A percentile compares a stretch with the other conserved stretches of the same genome.
Conservation (phyloP, 37 sponge, comb jelly and placozoan genomes). For the Aphrocallistes beatrix region DNA sequence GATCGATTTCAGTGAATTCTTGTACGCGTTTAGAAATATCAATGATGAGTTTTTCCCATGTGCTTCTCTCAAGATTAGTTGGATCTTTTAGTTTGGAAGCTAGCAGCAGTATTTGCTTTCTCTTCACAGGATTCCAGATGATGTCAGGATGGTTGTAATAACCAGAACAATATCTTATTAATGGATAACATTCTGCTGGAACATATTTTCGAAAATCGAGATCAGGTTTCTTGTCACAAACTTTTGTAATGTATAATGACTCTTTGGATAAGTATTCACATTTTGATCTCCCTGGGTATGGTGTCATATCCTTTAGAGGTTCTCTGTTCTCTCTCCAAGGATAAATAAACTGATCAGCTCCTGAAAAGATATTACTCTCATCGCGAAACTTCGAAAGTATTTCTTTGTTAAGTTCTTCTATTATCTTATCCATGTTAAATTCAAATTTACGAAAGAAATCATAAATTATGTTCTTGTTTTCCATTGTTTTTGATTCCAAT, state of each 20-base stretch:
- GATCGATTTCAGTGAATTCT: not conserved
- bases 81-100: not conserved
- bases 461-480: not conserved
- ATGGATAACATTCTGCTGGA: not conserved
- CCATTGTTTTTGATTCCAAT: not conserved
- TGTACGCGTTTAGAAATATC: not conserved
- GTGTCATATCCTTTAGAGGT: not conserved
- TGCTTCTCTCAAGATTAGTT: not conserved
- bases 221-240: no score
- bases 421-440: not conserved
- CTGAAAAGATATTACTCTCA: not conserved
- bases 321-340: not conserved
- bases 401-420: not conserved
- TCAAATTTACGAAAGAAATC: not conserved
- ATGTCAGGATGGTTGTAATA: not conserved
- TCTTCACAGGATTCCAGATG: not conserved
- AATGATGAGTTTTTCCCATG: not conserved
- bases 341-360: not conserved
- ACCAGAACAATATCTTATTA: not conserved
- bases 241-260: no score
- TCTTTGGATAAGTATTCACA: not conserved
- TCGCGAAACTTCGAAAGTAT: not conserved
- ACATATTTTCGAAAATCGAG: not conserved
- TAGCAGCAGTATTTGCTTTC: not conserved
- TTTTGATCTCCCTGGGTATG: not conserved